Conservation (phyloP, 2,797 vertebrate genomes). For the Betta splendens region DNA sequence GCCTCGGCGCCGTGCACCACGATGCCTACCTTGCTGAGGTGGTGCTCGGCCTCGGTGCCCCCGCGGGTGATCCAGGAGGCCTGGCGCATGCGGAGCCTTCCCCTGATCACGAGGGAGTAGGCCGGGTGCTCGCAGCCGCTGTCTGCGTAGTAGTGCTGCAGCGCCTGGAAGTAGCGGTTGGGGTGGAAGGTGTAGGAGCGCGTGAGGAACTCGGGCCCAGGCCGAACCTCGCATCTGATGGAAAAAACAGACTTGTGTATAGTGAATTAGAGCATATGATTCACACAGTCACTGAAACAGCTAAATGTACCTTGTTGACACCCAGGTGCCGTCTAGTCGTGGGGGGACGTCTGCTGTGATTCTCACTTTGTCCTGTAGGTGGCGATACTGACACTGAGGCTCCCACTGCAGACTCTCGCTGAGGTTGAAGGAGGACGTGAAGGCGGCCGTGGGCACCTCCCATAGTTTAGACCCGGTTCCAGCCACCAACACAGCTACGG, state of each 20-base stretch:
- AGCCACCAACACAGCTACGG: slow-evolving; percentile 67
- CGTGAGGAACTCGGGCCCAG: slow-evolving; percentile 91
- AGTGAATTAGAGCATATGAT: neutral
- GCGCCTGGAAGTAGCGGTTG: slow-evolving; percentile 85
- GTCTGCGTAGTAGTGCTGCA: slow-evolving; percentile 91
- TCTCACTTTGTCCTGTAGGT: slow-evolving; percentile 78
- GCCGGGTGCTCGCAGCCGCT: slow-evolving; percentile 82
- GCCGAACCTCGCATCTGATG: slow-evolving; percentile 88
- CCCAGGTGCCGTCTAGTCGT: slow-evolving; percentile 87
- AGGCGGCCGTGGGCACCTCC: slow-evolving; percentile 76
- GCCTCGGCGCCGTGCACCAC: slow-evolving; percentile 85
- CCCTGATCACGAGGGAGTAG: slow-evolving; percentile 89
- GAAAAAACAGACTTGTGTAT: neutral
- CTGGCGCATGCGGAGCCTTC: slow-evolving; percentile 86
- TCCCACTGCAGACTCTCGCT: slow-evolving; percentile 76
- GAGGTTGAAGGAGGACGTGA: slow-evolving; percentile 50
- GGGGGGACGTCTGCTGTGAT: slow-evolving; percentile 82
- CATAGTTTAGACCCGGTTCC: slow-evolving; percentile 79
- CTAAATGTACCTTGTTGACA: slow-evolving; percentile 85
- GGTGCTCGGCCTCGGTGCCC: slow-evolving; percentile 87
- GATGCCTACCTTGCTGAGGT: slow-evolving; percentile 88
- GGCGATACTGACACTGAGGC: slow-evolving; percentile 82
- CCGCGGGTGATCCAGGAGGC: slow-evolving; percentile 92
- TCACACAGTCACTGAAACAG: too few species aligned
- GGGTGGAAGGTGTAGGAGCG: slow-evolving; percentile 89